Conservation (phyloP, 2,888 invertebrate genomes). For the Sericinus montela region DNA sequence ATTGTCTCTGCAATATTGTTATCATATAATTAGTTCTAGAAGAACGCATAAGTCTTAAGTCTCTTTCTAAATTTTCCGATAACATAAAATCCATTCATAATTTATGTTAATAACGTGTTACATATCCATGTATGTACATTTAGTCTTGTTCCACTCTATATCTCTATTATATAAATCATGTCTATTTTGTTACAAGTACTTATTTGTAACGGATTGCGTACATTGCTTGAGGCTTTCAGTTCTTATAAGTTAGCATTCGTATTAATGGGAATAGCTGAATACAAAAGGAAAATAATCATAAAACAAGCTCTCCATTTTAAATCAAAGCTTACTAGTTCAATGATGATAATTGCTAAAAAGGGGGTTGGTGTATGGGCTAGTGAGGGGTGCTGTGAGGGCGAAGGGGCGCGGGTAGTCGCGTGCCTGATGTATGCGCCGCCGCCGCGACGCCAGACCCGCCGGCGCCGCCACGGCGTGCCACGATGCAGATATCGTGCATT, state of each 20-base stretch:
- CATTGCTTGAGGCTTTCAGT: slow-evolving; percentile 14
- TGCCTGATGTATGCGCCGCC: slow-evolving; percentile 76
- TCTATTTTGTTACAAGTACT: not conserved
- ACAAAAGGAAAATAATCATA: slow-evolving; percentile 18
- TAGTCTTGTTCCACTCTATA: too few relatives aligned
- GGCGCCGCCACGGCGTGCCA: slow-evolving; percentile 68
- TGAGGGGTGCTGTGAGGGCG: slow-evolving; percentile 20
- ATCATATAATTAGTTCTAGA: too few relatives aligned
- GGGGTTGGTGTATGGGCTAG: slow-evolving; percentile 19
- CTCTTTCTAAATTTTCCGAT: too few relatives aligned
- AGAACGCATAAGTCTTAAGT: too few relatives aligned
- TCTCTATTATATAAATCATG: too few relatives aligned
- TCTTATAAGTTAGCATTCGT: slow-evolving; percentile 7
- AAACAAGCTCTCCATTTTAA: slow-evolving; percentile 31
- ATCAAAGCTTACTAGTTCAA: slow-evolving; percentile 55
- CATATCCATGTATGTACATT: too few relatives aligned
- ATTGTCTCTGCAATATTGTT: too few relatives aligned
- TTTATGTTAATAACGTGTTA: too few relatives aligned
- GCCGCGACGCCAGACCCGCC: slow-evolving; percentile 72
- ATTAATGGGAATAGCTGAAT: slow-evolving; percentile 14
- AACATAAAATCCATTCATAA: too few relatives aligned
- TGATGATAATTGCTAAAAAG: slow-evolving; percentile 52
- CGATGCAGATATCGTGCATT: slow-evolving; percentile 76
- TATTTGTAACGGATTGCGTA: slow-evolving; percentile 10
- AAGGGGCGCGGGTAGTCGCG: slow-evolving; percentile 48